Evolutionary conservation across 2,888 invertebrate species (phyloP).

Genomic region (Meloe dianella): DNA sequence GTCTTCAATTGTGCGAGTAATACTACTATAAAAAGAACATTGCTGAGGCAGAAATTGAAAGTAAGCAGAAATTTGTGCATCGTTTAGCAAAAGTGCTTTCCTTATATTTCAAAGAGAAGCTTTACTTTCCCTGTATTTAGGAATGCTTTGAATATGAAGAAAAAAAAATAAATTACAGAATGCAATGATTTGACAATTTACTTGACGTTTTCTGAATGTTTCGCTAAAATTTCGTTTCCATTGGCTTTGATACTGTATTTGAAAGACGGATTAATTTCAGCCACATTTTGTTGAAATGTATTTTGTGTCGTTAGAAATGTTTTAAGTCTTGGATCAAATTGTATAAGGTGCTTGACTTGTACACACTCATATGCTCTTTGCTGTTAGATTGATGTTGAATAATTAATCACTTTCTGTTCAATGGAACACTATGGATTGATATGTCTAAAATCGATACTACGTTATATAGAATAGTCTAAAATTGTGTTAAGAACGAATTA

Average conservation of each 20-base stretch:
- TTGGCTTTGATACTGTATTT: background rate
- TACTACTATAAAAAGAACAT: conserved; percentile 6
- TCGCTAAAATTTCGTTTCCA: background rate
- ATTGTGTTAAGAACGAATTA: background rate
- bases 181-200: background rate
- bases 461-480: background rate
- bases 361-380: background rate
- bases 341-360: background rate
- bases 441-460: background rate
- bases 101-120: background rate
- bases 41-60: conserved; percentile 1
- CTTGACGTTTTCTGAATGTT: background rate
- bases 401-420: background rate
- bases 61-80: conserved; percentile 10
- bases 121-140: background rate
- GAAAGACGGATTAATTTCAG: background rate
- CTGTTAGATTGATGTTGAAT: background rate
- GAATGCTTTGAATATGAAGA: background rate
- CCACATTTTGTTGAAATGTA: background rate
- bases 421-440: background rate
- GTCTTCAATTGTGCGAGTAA: conserved; percentile 4
- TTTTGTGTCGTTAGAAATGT: background rate
- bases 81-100: conserved; percentile 1
- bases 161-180: background rate
- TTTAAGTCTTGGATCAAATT: background rate